Conservation (phyloP, 2,888 invertebrate species). For the Caenorhabditis auriculariae region DNA sequence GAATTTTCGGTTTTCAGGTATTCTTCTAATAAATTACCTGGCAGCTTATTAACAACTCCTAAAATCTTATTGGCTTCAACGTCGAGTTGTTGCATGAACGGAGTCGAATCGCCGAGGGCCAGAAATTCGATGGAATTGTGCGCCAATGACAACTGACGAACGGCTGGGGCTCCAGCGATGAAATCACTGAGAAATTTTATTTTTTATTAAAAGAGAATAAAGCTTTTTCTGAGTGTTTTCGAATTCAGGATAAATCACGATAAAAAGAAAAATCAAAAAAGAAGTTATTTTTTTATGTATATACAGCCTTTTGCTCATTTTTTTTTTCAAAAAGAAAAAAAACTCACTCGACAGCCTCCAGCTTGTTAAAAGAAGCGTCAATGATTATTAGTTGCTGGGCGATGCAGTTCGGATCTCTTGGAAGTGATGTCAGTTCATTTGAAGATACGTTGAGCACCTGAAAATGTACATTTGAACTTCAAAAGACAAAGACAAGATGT, state of each 20-base stretch:
- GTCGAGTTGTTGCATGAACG: slow-evolving; percentile 49
- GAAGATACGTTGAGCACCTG: slow-evolving; percentile 55
- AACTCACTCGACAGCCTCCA: slow-evolving; percentile 35
- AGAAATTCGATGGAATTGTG: slow-evolving; percentile 35
- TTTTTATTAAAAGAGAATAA: no score
- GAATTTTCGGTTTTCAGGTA: background rate
- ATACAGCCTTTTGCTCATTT: no score
- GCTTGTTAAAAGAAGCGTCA: slow-evolving; percentile 50
- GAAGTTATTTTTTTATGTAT: background rate
- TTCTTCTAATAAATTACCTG: slow-evolving; percentile 7
- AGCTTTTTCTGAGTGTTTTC: slow-evolving; percentile 10
- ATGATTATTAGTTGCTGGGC: slow-evolving; percentile 54
- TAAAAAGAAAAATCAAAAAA: background rate
- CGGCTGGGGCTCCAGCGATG: slow-evolving; percentile 22
- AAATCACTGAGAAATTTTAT: slow-evolving; percentile 25
- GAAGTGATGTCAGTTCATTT: slow-evolving; percentile 36
- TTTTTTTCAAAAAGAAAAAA: slow-evolving; percentile 3
- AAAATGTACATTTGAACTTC: no score
- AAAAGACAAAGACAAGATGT: no score
- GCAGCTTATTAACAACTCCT: slow-evolving; percentile 20
- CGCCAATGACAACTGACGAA: slow-evolving; percentile 43
- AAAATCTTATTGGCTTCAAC: slow-evolving; percentile 27
- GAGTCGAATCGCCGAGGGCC: slow-evolving; percentile 21
- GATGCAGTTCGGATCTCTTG: slow-evolving; percentile 32
- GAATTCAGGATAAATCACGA: background rate